Percentiles rank a stretch among this genome's conserved stretches.
Evolutionary conservation across 2,888 invertebrate species (phyloP).

Genomic region (Brassicogethes aeneus): DNA sequence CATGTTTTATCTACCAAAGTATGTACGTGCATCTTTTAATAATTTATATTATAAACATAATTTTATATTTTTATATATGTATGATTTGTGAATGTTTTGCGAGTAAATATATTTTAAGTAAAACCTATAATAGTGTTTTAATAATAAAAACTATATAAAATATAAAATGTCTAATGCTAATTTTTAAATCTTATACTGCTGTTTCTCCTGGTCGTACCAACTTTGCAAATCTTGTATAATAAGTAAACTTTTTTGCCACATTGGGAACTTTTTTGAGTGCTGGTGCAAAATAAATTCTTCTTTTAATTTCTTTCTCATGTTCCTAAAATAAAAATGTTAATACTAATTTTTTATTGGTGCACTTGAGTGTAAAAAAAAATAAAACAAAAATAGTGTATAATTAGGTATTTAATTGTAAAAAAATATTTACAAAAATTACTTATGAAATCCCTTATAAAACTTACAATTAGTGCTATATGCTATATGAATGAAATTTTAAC

Average conservation of each 20-base stretch:
- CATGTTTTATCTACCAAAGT: not conserved
- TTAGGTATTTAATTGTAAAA: constrained; percentile 25
- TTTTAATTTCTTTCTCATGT: constrained; percentile 20
- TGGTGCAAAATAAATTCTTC: constrained; percentile 12
- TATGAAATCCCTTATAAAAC: not conserved
- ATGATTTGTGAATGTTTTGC: not conserved
- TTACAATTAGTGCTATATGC: not conserved
- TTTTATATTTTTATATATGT: not conserved
- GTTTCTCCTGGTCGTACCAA: constrained; percentile 31
- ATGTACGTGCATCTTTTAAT: not conserved
- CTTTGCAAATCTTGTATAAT: constrained; percentile 33
- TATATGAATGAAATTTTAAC: constrained; percentile 9
- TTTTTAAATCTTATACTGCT: not conserved
- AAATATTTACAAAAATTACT: constrained; percentile 23
- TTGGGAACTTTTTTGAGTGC: constrained; percentile 28
- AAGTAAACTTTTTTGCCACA: constrained; percentile 35
- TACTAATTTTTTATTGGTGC: not conserved
- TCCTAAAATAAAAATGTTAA: constrained; percentile 18
- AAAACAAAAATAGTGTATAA: constrained; percentile 8
- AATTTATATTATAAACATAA: not conserved
- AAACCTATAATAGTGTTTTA: no score
- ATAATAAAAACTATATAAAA: no score
- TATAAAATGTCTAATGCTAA: no score
- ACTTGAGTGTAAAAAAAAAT: constrained; percentile 2
- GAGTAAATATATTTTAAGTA: no score